Percentiles rank a stretch among this genome's conserved stretches.
Evolutionary conservation across 2,888 invertebrate genomes (phyloP).

Genomic region (Sinelater perroti): DNA sequence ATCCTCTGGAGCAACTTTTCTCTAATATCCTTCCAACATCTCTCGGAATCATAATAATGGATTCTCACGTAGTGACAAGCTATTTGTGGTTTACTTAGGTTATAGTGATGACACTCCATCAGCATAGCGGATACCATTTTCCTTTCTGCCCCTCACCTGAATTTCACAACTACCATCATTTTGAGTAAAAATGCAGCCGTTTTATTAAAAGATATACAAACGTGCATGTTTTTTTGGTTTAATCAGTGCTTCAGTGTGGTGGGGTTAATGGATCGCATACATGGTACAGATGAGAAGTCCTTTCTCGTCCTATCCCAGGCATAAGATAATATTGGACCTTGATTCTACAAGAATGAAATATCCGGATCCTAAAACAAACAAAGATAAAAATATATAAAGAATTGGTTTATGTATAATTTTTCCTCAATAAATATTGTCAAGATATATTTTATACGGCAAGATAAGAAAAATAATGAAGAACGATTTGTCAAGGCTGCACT

Average conservation of each 20-base stretch:
- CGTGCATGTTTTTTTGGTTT: slow-evolving; percentile 69
- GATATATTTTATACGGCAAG: too few species aligned
- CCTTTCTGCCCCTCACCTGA: slow-evolving; percentile 67
- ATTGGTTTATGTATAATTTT: too few species aligned
- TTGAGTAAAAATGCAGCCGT: slow-evolving; percentile 69
- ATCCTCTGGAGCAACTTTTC: slow-evolving; percentile 79
- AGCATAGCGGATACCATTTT: slow-evolving; percentile 83
- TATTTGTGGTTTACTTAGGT: slow-evolving; percentile 84
- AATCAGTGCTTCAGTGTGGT: slow-evolving; percentile 86
- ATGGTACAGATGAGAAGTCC: slow-evolving; percentile 84
- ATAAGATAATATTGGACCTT: slow-evolving; percentile 75
- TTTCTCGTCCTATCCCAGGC: slow-evolving; percentile 74
- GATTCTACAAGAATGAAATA: slow-evolving; percentile 73
- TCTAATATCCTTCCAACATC: slow-evolving; percentile 81
- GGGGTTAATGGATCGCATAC: slow-evolving; percentile 81
- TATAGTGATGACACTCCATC: slow-evolving; percentile 80
- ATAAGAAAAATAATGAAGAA: too few species aligned
- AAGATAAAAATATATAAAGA: too few species aligned
- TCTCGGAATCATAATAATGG: slow-evolving; percentile 76
- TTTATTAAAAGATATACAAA: too few species aligned
- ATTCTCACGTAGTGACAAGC: slow-evolving; percentile 79
- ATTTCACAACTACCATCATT: slow-evolving; percentile 87
- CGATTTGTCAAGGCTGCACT: too few species aligned
- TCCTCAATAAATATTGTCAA: too few species aligned
- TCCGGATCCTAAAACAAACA: too few species aligned